phyloP scores from a whole-genome alignment of 1,140 invertebrate species.

The Apocrypta bakeri region DNA sequence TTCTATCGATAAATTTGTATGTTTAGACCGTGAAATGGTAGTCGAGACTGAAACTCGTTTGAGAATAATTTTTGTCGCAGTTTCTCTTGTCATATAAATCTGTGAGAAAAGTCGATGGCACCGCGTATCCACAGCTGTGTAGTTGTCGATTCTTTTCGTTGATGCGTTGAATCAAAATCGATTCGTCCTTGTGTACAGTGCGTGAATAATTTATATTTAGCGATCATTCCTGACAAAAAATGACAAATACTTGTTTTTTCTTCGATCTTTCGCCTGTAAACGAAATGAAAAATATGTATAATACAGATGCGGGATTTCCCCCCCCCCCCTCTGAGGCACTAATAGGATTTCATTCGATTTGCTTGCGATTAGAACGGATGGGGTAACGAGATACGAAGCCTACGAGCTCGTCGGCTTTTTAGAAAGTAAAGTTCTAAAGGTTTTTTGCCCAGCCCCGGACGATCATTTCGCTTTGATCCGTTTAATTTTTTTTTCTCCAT shows the following conservation, averaged over 20 bases:
- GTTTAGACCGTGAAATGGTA: not conserved
- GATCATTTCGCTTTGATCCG: constrained; percentile 7
- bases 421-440: constrained; percentile 30
- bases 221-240: not conserved
- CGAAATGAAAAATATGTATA: not conserved
- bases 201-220: no score
- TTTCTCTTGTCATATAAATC: not conserved
- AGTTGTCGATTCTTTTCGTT: no score
- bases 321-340: constrained; percentile 10
- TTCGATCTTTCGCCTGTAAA: not conserved
- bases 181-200: not conserved
- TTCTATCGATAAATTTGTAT: not conserved
- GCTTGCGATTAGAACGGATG: not conserved
- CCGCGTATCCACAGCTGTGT: no score
- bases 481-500: not conserved
- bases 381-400: constrained; percentile 32
- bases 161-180: no score
- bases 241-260: not conserved
- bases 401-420: constrained; percentile 11
- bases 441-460: not conserved
- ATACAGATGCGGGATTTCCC: not conserved
- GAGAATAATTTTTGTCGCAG: not conserved
- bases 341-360: constrained; percentile 28
- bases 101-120: no score
- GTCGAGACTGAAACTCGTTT: not conserved